phyloP scores from a whole-genome alignment of 2,113 vertebrate genomes.

The Mesitornis unicolor region DNA sequence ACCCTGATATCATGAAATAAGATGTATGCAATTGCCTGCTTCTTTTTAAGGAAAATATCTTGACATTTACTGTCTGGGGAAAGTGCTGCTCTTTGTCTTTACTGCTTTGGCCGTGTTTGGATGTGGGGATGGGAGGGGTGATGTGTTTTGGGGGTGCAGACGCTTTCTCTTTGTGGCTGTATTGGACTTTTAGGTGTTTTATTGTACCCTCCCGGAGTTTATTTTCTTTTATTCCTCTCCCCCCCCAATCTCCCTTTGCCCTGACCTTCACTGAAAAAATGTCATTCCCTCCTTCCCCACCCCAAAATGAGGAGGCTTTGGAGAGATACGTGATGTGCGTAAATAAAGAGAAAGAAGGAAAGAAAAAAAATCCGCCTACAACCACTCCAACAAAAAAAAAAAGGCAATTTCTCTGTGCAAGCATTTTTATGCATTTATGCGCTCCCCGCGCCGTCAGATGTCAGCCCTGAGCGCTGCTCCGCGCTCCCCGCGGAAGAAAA shows the following conservation, averaged over 20 bases:
- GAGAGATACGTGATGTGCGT: background rate
- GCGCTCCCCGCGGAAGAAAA: background rate
- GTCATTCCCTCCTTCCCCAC: background rate
- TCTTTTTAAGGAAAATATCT: background rate
- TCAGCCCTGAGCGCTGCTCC: background rate
- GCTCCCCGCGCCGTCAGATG: background rate
- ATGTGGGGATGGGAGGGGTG: background rate
- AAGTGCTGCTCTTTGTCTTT: conserved; percentile 55
- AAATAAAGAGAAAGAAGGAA: background rate
- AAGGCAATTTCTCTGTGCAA: background rate
- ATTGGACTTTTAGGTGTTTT: background rate
- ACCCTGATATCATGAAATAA: background rate
- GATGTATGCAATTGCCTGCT: background rate
- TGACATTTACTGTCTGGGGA: conserved; percentile 40
- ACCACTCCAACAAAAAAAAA: background rate
- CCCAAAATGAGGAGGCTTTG: background rate
- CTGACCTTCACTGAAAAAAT: conserved; percentile 33
- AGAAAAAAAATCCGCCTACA: no score
- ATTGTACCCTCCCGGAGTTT: background rate
- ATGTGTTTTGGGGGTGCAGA: background rate
- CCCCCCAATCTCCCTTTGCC: background rate
- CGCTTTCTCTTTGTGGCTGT: background rate
- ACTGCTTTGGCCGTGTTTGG: background rate
- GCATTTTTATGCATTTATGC: background rate
- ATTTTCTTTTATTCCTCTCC: background rate